Evolutionary conservation across 2,888 invertebrate species (phyloP), one percentile per base, ranked within the genome.

Genomic region (Spilosoma lubricipeda): DNA sequence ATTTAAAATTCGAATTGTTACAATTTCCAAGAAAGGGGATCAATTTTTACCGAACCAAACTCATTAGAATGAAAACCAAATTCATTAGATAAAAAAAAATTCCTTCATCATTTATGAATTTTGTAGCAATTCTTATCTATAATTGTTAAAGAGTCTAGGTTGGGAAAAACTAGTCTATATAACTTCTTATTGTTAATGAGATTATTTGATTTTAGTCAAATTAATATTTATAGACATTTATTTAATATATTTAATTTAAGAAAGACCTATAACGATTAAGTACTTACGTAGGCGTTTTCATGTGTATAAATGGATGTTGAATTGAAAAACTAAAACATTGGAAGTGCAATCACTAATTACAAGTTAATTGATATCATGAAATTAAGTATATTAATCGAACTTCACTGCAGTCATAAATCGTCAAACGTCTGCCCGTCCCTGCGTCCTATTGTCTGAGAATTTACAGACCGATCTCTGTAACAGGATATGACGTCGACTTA

Each of bases 201-300:
- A 70, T 70, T 70, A 84, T 77, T 80, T 76, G 73, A 76, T 59
- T 79, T 76, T 79, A 83, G 85, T 81, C 83, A 82, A 78, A 74
- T 75, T 63, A 33, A 42, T 72, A 66, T 66, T 5, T 33, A n/a
- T 56, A 52, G 7, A 56, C n/a, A 69, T 69, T 69, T 69, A 59
- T 56, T 56, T 36, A 56, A 27, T 70, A 30, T 56, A 39, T 69
- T 69, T n/a, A 18, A 56, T 39, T 52, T 18, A 45, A 18, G 36
- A 36, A 36, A 42, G 13, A 45, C 45, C 45, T 15, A 30, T 30
- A 20, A 30, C 42, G 42, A 18, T 15, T 52, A 56, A 56, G 15
- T 69, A 36, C 27, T 27, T 36, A 39, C 23, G 56, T 56, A 69
- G 69, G 11, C 18, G 39, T 18, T n/a, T n/a, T 56, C 30, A 18